Evolutionary conservation across 1,140 invertebrate genomes (phyloP).

Genomic region (Atta texana): DNA sequence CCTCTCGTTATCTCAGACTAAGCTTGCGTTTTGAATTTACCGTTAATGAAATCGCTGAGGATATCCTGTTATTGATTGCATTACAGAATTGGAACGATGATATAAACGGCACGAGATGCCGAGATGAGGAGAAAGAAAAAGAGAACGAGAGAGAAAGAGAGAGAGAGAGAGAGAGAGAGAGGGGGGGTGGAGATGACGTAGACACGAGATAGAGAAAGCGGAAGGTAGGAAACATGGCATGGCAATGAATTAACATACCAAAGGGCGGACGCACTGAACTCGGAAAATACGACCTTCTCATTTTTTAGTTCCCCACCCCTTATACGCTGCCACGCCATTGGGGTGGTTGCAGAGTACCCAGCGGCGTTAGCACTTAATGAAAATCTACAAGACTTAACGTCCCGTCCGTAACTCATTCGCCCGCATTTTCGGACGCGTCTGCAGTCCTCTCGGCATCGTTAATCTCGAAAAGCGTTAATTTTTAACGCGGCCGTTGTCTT

Average conservation of each 20-base stretch:
- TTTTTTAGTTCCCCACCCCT: conserved; percentile 39
- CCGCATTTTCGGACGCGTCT: conserved; percentile 49
- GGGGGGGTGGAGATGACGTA: not conserved
- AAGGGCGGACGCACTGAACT: conserved; percentile 65
- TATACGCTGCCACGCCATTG: conserved; percentile 12
- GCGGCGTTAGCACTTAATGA: conserved; percentile 70
- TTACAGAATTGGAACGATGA: conserved; percentile 17
- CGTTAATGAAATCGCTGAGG: conserved; percentile 67
- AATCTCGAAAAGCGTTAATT: conserved; percentile 58
- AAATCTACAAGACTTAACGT: conserved; percentile 72
- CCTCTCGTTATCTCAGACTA: conserved; percentile 12
- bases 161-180: too few species aligned
- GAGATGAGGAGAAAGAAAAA: not conserved
- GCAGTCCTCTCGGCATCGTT: conserved; percentile 20
- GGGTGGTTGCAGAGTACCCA: conserved; percentile 22
- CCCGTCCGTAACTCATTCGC: conserved; percentile 58
- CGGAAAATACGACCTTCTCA: conserved; percentile 64
- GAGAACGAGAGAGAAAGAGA: too few species aligned
- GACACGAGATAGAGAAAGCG: conserved; percentile 59
- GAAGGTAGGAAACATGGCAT: conserved; percentile 36
- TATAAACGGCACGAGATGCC: too few species aligned
- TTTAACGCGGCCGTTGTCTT: conserved; percentile 46
- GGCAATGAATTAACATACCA: conserved; percentile 77
- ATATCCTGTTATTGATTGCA: conserved; percentile 64
- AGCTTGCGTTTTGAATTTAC: conserved; percentile 63